These are phyloP conservation scores for Solenodon paradoxus DNA, from an alignment of 2,113 vertebrate genomes.

Conservation along the genomic window DNA sequence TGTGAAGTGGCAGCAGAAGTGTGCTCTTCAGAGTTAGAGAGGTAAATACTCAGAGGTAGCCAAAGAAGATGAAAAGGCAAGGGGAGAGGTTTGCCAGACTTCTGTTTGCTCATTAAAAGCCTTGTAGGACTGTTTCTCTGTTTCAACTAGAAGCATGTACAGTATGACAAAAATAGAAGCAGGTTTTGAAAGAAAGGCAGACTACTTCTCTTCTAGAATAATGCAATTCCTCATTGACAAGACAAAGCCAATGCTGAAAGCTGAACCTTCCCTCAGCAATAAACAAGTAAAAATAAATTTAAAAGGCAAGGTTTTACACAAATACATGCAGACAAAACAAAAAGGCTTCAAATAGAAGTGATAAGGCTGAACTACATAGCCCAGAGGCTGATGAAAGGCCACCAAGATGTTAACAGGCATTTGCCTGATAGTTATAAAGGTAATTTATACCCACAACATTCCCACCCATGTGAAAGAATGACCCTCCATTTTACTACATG, in stretches of 20 bases:
- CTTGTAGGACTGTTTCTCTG: not conserved
- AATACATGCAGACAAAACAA: slow-evolving; percentile 40
- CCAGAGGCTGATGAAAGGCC: slow-evolving; percentile 59
- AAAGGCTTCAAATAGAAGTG: slow-evolving; percentile 30
- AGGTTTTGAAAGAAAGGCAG: slow-evolving; percentile 41
- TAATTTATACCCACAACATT: slow-evolving; percentile 72
- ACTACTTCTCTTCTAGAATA: not conserved
- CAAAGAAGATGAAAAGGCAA: not conserved
- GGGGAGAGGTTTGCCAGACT: not conserved
- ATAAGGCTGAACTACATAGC: slow-evolving; percentile 1
- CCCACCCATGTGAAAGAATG: slow-evolving; percentile 69
- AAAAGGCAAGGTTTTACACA: slow-evolving; percentile 39
- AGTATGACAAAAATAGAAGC: slow-evolving; percentile 15
- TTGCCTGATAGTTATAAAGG: slow-evolving; percentile 68
- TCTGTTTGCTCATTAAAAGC: slow-evolving; percentile 21
- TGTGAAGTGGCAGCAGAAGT: not conserved
- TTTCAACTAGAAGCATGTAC: not conserved
- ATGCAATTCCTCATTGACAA: not conserved
- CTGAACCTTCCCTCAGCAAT: slow-evolving; percentile 7
- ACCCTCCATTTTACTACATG: slow-evolving; percentile 76
- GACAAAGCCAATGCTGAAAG: slow-evolving; percentile 36
- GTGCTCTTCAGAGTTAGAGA: not conserved
- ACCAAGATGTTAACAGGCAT: slow-evolving; percentile 40
- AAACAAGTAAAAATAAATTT: slow-evolving; percentile 58
- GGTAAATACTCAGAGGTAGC: not conserved